Evolutionary conservation across 2,888 invertebrate species (phyloP).

Genomic region (Acleris cristana): DNA sequence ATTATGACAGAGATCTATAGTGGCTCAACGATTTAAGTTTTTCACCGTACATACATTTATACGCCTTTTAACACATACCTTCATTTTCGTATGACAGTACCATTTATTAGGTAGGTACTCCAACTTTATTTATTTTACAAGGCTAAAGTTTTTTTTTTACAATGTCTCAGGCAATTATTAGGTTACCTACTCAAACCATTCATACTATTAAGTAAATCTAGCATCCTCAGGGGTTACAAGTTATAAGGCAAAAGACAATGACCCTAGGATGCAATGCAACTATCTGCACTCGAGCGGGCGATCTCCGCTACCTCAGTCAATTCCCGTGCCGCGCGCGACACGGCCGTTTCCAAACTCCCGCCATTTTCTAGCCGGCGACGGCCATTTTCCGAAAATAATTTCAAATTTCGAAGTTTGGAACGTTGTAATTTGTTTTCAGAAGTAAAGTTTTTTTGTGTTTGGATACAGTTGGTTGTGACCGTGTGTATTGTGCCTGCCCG

Average conservation of each 20-base stretch:
- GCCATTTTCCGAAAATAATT: too few species aligned
- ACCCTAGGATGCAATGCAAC: slow-evolving; percentile 40
- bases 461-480: not conserved
- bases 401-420: slow-evolving; percentile 40
- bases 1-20: too few species aligned
- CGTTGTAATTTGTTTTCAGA: slow-evolving; percentile 27
- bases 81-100: too few species aligned
- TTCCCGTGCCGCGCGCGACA: slow-evolving; percentile 62
- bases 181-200: too few species aligned
- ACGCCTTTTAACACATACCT: too few species aligned
- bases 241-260: slow-evolving; percentile 42
- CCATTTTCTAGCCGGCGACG: slow-evolving; percentile 33
- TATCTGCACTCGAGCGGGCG: slow-evolving; percentile 37
- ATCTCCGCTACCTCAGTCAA: slow-evolving; percentile 55
- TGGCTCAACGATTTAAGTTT: too few species aligned
- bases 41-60: too few species aligned
- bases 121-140: too few species aligned
- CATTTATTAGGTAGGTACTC: too few species aligned
- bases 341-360: slow-evolving; percentile 46
- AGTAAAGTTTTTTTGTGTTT: slow-evolving; percentile 7
- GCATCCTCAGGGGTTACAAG: slow-evolving; percentile 39
- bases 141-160: too few species aligned
- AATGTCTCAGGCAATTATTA: too few species aligned
- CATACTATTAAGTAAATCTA: too few species aligned
- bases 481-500: slow-evolving; percentile 17